A percentile compares a stretch with the other conserved stretches of the same genome.
Evolutionary conservation across 2,888 invertebrate species (phyloP).

Genomic region (Gasteruption jaculator): DNA sequence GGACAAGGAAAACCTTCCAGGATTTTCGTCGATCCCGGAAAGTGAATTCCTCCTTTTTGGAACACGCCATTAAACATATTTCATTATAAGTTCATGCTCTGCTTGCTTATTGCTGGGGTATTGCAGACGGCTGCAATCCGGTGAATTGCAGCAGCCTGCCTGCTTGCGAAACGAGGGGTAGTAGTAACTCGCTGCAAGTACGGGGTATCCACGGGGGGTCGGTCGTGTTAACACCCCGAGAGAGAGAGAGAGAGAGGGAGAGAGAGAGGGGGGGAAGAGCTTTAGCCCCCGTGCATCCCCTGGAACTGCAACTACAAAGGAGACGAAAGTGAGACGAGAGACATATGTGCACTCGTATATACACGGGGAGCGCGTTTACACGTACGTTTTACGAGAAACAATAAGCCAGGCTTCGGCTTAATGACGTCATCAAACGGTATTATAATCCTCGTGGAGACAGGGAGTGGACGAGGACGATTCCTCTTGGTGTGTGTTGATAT

Average conservation of each 20-base stretch:
- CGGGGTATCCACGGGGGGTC: slow-evolving; percentile 1
- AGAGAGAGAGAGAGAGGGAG: slow-evolving; percentile 10
- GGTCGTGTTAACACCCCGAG: slow-evolving; percentile 6
- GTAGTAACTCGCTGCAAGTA: too few relatives aligned
- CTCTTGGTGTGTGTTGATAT: neutral
- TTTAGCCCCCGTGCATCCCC: neutral
- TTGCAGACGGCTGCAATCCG: slow-evolving; percentile 23
- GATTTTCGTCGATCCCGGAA: too few relatives aligned
- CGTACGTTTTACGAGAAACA: slow-evolving; percentile 41
- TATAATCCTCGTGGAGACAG: slow-evolving; percentile 27
- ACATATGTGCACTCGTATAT: too few relatives aligned
- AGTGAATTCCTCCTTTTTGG: too few relatives aligned
- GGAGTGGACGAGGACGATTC: slow-evolving; percentile 21
- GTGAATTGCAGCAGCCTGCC: too few relatives aligned
- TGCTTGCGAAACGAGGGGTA: too few relatives aligned
- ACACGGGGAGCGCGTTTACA: slow-evolving; percentile 20
- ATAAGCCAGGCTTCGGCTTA: slow-evolving; percentile 36
- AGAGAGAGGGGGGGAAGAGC: slow-evolving; percentile 10
- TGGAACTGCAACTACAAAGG: too few relatives aligned
- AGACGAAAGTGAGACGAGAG: too few relatives aligned
- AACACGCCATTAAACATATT: slow-evolving; percentile 31
- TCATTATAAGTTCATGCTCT: slow-evolving; percentile 36
- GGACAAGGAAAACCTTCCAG: too few relatives aligned
- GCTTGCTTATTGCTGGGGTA: slow-evolving; percentile 29
- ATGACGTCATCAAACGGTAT: slow-evolving; percentile 41